A percentile compares a stretch with the other conserved stretches of the same genome.
Evolutionary conservation across 2,797 vertebrate species (phyloP).

Genomic region (Chromobotia macracanthus): DNA sequence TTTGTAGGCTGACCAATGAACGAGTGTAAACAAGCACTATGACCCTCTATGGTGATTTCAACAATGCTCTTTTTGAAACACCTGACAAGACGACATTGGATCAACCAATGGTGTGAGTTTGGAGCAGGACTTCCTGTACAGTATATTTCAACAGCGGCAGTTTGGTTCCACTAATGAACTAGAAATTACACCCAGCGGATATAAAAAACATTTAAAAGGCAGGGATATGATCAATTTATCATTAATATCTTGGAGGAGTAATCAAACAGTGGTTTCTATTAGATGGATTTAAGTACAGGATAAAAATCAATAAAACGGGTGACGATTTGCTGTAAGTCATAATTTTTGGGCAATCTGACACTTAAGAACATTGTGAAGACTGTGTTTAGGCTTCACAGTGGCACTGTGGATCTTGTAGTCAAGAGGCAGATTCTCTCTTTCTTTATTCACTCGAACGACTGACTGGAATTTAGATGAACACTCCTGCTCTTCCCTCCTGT

Average conservation of each 20-base stretch:
- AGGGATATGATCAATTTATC: background rate
- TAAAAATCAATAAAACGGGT: background rate
- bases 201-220: background rate
- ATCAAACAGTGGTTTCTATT: background rate
- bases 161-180: background rate
- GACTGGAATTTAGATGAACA: constrained; percentile 1
- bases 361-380: background rate
- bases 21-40: background rate
- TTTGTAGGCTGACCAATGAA: background rate
- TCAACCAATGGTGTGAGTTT: background rate
- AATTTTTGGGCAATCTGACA: background rate
- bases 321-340: background rate
- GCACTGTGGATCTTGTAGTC: background rate
- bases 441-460: background rate
- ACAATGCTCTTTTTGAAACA: background rate
- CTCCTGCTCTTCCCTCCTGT: background rate
- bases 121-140: no score
- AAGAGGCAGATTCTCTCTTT: constrained; percentile 22
- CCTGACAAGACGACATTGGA: no score
- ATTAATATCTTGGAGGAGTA: background rate
- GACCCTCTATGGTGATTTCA: background rate
- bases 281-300: background rate
- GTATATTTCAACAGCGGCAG: background rate
- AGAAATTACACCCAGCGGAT: background rate
- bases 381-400: background rate